Conservation (phyloP, 1,140 invertebrate genomes). For the Drosophila sp. region DNA sequence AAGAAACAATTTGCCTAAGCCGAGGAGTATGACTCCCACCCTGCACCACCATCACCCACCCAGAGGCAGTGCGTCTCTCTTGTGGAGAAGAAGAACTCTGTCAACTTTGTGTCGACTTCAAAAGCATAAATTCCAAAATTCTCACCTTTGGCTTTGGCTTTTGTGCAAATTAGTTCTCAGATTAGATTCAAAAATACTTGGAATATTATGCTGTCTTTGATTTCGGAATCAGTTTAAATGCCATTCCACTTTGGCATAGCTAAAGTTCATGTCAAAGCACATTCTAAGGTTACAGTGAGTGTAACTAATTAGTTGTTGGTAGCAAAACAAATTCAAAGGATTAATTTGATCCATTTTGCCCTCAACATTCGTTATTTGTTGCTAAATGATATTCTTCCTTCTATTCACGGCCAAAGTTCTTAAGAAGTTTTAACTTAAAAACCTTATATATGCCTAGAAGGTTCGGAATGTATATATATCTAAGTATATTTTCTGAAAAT, state of each 20-base stretch:
- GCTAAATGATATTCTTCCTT: too few relatives aligned
- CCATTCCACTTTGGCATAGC: background rate
- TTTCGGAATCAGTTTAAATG: background rate
- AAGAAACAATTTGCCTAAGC: conserved; percentile 52
- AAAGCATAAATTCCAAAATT: conserved; percentile 18
- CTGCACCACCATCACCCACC: background rate
- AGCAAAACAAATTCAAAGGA: too few relatives aligned
- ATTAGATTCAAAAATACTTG: conserved; percentile 18
- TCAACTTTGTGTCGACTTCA: conserved; percentile 21
- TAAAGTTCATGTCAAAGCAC: background rate
- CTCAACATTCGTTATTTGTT: too few relatives aligned
- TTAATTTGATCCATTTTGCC: too few relatives aligned
- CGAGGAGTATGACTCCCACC: conserved; percentile 8
- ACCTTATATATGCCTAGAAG: too few relatives aligned
- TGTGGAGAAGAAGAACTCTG: background rate
- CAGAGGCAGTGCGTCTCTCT: background rate
- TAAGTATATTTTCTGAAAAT: too few relatives aligned
- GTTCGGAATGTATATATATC: too few relatives aligned
- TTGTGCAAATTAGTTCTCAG: conserved; percentile 18
- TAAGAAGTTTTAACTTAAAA: too few relatives aligned
- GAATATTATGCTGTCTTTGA: conserved; percentile 3
- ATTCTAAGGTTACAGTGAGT: background rate
- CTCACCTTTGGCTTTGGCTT: conserved; percentile 2
- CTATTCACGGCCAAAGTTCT: too few relatives aligned
- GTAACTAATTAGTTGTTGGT: too few relatives aligned